Base-by-base conservation (phyloP, 1,140 invertebrate genomes). In the Nephotettix cincticeps region DNA sequence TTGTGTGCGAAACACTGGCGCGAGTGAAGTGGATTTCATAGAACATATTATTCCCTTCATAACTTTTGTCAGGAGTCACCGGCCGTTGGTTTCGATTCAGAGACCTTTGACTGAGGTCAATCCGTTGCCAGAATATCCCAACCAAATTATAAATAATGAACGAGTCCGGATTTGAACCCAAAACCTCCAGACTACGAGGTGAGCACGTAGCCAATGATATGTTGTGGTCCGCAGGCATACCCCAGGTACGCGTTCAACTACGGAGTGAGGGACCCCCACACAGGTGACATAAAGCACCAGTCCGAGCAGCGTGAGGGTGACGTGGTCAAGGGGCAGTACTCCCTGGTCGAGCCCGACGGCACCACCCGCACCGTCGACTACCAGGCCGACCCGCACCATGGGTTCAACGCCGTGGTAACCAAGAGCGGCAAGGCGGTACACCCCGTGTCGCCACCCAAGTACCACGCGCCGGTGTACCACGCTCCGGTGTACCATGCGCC, bases 341-440 rank as follows among this genome's bases (percentile, higher is more conserved):
- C 84, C 0, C 78, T 87, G 17, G 75, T 84, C 4, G 86, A 87
- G 73, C 84, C 86, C 0, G 87, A 88, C 76, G 86, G 87, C 14
- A 86, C 86, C 13, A 84, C 84, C 72, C 81, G 86, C 32, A 82
- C 85, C 25, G 86, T 87, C 1, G 81, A 86, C 76, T 88, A 88
- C 79, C 83, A 84, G 71, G 84, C 86, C 0, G 86, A 87, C 76
- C 83, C 85, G 70, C 84, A 86, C 66, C 83, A 83, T 76, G 86
- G 86, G 0, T 87, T 87, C 79, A 86, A 86, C 76, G 86, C 85
- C 0, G 81, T 86, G 23, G 85, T 86, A 1, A 83, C 85, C 78
- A 85, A 82, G 74, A 83, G 85, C 54, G 85, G 85, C 23, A 82
- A 82, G 1, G 80, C 81, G n/a, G 29, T 78, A 1, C 83, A 84